Conservation (phyloP, 2,888 invertebrate genomes). For the Anticlea derivata region DNA sequence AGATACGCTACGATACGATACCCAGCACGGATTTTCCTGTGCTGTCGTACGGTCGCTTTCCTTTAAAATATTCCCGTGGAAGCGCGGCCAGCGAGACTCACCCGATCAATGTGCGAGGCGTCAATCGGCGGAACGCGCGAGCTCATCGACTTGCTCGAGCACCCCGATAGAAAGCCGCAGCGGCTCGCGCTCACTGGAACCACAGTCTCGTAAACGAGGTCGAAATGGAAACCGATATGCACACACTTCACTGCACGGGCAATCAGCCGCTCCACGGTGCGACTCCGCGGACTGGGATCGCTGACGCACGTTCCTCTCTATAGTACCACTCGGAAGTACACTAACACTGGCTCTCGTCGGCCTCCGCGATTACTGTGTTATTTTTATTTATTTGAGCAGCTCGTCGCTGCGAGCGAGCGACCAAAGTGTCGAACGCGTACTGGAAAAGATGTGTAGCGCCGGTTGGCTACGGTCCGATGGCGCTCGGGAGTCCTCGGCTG, state of each 20-base stretch:
- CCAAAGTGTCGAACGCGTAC: constrained; percentile 71
- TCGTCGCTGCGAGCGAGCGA: constrained; percentile 55
- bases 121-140: constrained; percentile 60
- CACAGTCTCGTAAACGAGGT: constrained; percentile 66
- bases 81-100: constrained; percentile 50
- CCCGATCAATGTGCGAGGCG: constrained; percentile 76
- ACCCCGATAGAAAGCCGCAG: constrained; percentile 62
- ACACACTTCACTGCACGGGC: constrained; percentile 57
- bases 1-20: not conserved
- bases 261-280: constrained; percentile 20
- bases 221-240: constrained; percentile 62
- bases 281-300: constrained; percentile 26
- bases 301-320: constrained; percentile 11
- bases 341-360: constrained; percentile 36
- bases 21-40: constrained; percentile 20
- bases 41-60: constrained; percentile 2
- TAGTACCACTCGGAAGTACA: constrained; percentile 29
- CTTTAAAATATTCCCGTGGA: constrained; percentile 18
- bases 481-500: constrained; percentile 60
- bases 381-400: constrained; percentile 40
- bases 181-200: constrained; percentile 55
- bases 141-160: constrained; percentile 60
- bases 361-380: constrained; percentile 44
- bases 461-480: constrained; percentile 69
- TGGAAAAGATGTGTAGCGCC: constrained; percentile 69